A percentile compares a stretch with the other conserved stretches of the same genome.
Conservation (phyloP, 1,140 invertebrate species). For the Drosophila hydei region DNA sequence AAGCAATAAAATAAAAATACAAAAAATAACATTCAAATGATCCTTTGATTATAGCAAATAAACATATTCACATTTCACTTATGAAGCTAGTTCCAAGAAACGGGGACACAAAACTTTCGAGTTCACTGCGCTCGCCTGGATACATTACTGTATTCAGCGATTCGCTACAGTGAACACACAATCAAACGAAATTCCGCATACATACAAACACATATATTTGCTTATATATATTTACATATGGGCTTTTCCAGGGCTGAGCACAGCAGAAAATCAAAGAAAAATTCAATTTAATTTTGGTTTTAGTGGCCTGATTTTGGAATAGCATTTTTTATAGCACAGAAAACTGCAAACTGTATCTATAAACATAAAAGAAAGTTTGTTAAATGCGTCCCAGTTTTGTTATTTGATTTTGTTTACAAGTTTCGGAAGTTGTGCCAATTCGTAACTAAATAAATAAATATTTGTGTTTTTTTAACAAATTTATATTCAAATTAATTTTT, state of each 20-base stretch:
- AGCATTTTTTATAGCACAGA: not conserved
- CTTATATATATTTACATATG: not conserved
- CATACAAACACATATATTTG: not conserved
- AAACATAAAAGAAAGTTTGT: not conserved
- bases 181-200: not conserved
- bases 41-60: not conserved
- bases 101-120: not conserved
- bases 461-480: too few relatives aligned
- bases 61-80: conserved; percentile 1
- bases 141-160: not conserved
- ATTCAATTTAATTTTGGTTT: not conserved
- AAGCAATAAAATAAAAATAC: too few relatives aligned
- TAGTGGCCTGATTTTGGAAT: not conserved
- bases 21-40: not conserved
- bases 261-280: not conserved
- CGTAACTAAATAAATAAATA: too few relatives aligned
- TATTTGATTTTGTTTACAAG: too few relatives aligned
- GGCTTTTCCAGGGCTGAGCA: not conserved
- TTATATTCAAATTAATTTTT: too few relatives aligned
- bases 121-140: not conserved
- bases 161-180: conserved; percentile 3
- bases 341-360: not conserved
- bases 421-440: too few relatives aligned
- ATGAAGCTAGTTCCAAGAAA: conserved; percentile 1
- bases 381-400: too few relatives aligned